Percentiles rank a stretch among this genome's conserved stretches.
Evolutionary conservation across 1,140 invertebrate species (phyloP).

Genomic region (Lepidurus arcticus): DNA sequence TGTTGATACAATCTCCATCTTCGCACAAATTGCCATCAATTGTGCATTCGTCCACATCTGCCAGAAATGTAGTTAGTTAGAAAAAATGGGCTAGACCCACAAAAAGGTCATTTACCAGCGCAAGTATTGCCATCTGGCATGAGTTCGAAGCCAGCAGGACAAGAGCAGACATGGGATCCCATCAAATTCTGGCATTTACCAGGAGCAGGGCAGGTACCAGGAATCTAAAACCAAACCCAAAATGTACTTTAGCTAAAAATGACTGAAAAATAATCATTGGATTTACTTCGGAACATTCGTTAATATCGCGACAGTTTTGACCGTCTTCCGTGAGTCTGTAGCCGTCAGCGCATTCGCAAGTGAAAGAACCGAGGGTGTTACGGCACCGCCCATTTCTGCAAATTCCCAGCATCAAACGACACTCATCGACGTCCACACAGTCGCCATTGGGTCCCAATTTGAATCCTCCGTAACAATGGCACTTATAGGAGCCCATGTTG

Average conservation of each 20-base stretch:
- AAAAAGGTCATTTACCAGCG: slow-evolving; percentile 47
- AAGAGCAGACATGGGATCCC: slow-evolving; percentile 61
- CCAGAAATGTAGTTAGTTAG: slow-evolving; percentile 15
- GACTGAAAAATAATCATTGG: slow-evolving; percentile 22
- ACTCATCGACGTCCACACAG: slow-evolving; percentile 81
- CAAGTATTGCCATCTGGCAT: slow-evolving; percentile 56
- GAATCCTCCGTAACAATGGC: slow-evolving; percentile 72
- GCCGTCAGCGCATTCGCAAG: slow-evolving; percentile 73
- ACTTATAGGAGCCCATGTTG: slow-evolving; percentile 66
- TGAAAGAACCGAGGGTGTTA: slow-evolving; percentile 74
- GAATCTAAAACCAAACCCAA: slow-evolving; percentile 45
- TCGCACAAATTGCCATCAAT: slow-evolving; percentile 42
- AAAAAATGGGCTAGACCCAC: neutral
- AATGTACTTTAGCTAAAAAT: slow-evolving; percentile 24
- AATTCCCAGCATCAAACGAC: slow-evolving; percentile 67
- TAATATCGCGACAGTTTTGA: slow-evolving; percentile 62
- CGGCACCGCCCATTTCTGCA: slow-evolving; percentile 74
- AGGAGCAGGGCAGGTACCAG: slow-evolving; percentile 54
- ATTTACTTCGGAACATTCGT: slow-evolving; percentile 60
- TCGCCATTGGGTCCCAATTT: slow-evolving; percentile 77
- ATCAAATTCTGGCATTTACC: slow-evolving; percentile 64
- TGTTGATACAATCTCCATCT: slow-evolving; percentile 45
- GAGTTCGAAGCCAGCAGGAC: slow-evolving; percentile 61
- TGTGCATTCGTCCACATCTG: slow-evolving; percentile 46
- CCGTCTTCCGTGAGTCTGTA: slow-evolving; percentile 62